Evolutionary conservation across 37 sponge, comb jelly and placozoan species (phyloP).

Genomic region (Spongilla lacustris): DNA sequence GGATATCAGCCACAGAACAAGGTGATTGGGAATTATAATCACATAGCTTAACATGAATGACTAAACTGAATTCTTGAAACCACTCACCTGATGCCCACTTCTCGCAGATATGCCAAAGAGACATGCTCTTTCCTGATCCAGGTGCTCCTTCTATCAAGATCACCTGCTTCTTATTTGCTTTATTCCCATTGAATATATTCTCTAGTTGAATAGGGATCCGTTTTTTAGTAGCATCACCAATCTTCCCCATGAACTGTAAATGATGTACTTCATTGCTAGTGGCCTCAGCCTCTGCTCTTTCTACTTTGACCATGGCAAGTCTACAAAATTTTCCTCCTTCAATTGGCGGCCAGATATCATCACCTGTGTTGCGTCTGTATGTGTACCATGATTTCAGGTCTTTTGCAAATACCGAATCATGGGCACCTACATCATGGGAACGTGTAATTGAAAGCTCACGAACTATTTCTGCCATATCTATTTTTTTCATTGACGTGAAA

Average conservation of each 20-base stretch:
- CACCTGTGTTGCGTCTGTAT: not conserved
- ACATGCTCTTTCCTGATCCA: constrained; percentile 5
- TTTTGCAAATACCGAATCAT: not conserved
- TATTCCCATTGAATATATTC: not conserved
- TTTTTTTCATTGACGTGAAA: not conserved
- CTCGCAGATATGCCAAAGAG: not conserved
- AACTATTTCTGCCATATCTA: not conserved
- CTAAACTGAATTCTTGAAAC: constrained; percentile 1
- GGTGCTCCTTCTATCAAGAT: constrained; percentile 20
- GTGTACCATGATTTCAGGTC: not conserved
- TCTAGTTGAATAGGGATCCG: not conserved
- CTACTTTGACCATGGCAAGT: not conserved
- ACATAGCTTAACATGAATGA: not conserved
- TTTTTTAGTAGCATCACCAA: no score
- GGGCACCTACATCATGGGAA: not conserved
- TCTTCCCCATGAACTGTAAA: no score
- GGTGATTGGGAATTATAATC: no score
- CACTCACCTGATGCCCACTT: not conserved
- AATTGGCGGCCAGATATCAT: not conserved
- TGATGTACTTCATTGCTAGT: no score
- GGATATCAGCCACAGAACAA: no score
- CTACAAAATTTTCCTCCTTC: not conserved
- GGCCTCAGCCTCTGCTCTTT: not conserved
- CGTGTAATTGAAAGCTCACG: not conserved
- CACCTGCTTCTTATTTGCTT: not conserved